Base-by-base conservation (phyloP, 2,113 vertebrate species). In the Myotis yumanensis region DNA sequence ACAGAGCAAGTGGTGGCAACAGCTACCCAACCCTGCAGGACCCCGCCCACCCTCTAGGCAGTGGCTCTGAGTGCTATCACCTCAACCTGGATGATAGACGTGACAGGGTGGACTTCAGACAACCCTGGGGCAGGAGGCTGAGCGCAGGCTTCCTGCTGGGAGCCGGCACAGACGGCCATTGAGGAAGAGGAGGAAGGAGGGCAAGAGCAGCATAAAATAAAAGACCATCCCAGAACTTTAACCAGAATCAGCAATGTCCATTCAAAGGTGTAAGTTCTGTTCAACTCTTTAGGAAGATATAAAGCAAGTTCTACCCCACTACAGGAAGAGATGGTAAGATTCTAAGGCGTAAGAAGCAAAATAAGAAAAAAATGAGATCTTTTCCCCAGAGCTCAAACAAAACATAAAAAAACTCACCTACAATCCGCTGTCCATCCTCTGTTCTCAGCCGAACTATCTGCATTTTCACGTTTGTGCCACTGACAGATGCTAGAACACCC, bases 401-500 rank as follows among this genome's bases (percentile, higher is more conserved):
- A 52, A 28, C 11, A 86, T 37, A 83, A 72, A 16, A 57, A 72
- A 40, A 96, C 98, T 98, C 51, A 99, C 99, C 99, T 57, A 99
- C 99, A 32, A 99, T 99, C 95, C 99, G 99, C 95, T 99, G 99
- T 30, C 99, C 99, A 1, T 99, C 99, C 87, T 99, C 99, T 0
- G 99, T 99, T 97, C 99, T 97, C 25, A 99, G 98, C 7, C 99
- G 99, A 10, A 99, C 99, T 2, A 99, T 99, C 80, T 99, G 99
- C 99, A 99, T 99, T 95, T 99, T 99, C 28, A 99, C 99, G 7
- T 99, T 99, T 48, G 99, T 99, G 89, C 99, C 99, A 0, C 99
- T 99, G 97, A 99, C 99, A 0, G 99, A 99, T 1, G 99, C 99
- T 2, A 99, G 98, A 9, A 99, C 99, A 2, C 99, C 99, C 86